Evolutionary conservation across 2,797 vertebrate genomes (phyloP), one percentile per base, ranked within the genome.

Genomic region (Alectoris magna): DNA sequence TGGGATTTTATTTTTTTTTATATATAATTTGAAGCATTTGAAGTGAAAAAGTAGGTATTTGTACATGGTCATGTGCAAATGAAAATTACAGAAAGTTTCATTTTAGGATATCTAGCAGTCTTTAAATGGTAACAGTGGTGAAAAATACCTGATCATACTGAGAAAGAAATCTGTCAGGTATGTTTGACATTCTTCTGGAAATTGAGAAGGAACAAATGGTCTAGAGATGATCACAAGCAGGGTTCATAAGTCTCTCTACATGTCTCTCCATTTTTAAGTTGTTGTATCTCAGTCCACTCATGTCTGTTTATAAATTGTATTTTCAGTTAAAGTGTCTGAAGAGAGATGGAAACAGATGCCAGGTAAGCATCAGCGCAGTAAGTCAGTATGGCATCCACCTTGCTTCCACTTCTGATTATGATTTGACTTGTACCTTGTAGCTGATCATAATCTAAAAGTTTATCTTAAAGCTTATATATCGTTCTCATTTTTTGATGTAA

Each of bases 281-380:
- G 22, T 15, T 68, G 17, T 82, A 21, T 86, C 43, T 74, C 75
- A 14, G 13, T 82, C 44, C 11, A 46, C 78, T 95, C 31, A 96
- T 31, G 11, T 66, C 53, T 91, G 9, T 83, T 91, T 82, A 62
- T 90, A 87, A 93, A 94, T 53, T 95, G 23, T 84, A 14, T 95
- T 96, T 94, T 91, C 95, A 96, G 94, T 87, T 87, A 96, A 94
- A 38, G 88, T 62, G 16, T 72, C 96, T 85, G 96, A 96, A 94
- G 94, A 96, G 62, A 95, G 66, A 93, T 93, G 94, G 95, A 94
- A 94, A 59, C 91, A 95, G 78, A 71, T 96, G 95, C 94, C 95
- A 95, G 96, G 94, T 95, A 95, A 96, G 94, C 56, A 90, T 53
- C 51, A 86, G 51, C 31, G 36, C 41, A 74, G 8, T 19, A 53